Evolutionary conservation across 2,113 vertebrate species (phyloP), one percentile per base, ranked within the genome.

Genomic region (Leptocoma aspasia): DNA sequence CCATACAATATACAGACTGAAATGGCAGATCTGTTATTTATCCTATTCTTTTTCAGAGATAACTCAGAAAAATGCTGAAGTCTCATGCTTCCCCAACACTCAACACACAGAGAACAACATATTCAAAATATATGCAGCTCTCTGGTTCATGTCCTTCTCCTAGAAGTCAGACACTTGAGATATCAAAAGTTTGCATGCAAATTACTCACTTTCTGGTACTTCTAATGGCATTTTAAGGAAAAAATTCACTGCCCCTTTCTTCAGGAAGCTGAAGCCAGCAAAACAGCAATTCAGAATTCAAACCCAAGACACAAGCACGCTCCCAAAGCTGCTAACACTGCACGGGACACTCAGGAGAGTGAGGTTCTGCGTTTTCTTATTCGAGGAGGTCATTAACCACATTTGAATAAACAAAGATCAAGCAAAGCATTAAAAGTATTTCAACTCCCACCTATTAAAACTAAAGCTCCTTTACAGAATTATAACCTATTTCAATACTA

Each of bases 371-470:
- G 2, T 35, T 92, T 89, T 88, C 92, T 93, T 50, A 69, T 93
- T 94, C 7, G 0, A 31, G 70, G 90, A 95, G 89, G 75, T 96
- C 90, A 94, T 94, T 91, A 95, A 79, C 75, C 71, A 91, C 45
- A 79, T 81, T 96, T 91, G 94, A 94, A 94, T 96, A 97, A 96
- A 96, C 90, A 94, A 88, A 83, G 87, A 79, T 76, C 66, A 42
- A 91, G 84, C 47, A 69, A 88, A 92, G 82, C 90, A 83, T 86
- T 76, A 90, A 80, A 89, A 1, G 0, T n/a, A 87, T 31, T 92
- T 82, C 82, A 93, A 47, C 79, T 94, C 79, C 87, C 76, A 85
- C 76, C 45, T 83, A 75, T 63, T 92, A 85, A 76, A 93, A 89
- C 60, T 47, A 87, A 93, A 95, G 91, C 90, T 86, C 76, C 88